Conservation (phyloP, 2,113 vertebrate species). For the Cyphomyrus plagiostoma region DNA sequence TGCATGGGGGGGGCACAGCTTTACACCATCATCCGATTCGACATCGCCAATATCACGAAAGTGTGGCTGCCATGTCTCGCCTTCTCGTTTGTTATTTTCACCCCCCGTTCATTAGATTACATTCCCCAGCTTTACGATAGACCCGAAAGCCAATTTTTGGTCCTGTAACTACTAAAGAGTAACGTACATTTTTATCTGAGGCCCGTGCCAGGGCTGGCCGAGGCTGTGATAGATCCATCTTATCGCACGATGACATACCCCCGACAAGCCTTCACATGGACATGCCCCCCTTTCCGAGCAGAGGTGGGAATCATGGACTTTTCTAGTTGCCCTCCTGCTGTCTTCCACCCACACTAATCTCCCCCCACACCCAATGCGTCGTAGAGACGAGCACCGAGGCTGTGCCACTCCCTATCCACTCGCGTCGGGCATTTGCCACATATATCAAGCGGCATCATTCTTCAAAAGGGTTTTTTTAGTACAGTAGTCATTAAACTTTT, state of each 20-base stretch:
- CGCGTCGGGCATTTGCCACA: neutral
- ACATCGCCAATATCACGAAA: neutral
- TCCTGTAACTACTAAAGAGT: neutral
- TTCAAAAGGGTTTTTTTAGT: neutral
- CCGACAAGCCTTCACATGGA: neutral
- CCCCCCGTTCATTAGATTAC: neutral
- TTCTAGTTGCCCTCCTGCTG: neutral
- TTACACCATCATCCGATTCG: neutral
- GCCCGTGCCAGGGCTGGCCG: neutral
- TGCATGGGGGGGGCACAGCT: conserved; percentile 40
- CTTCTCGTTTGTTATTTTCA: neutral
- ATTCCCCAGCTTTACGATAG: neutral
- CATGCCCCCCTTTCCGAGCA: neutral
- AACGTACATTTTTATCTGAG: neutral
- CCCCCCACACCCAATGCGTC: neutral
- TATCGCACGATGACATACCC: neutral
- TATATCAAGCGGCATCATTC: neutral
- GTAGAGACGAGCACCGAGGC: neutral
- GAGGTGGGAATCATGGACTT: neutral
- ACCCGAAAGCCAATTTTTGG: neutral
- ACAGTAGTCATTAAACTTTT: neutral
- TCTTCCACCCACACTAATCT: neutral
- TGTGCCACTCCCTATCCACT: neutral
- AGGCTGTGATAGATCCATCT: neutral
- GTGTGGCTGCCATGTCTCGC: neutral